These are phyloP conservation scores for Nibea coibor DNA, from an alignment of 2,113 vertebrate genomes.

Conservation along the genomic window DNA sequence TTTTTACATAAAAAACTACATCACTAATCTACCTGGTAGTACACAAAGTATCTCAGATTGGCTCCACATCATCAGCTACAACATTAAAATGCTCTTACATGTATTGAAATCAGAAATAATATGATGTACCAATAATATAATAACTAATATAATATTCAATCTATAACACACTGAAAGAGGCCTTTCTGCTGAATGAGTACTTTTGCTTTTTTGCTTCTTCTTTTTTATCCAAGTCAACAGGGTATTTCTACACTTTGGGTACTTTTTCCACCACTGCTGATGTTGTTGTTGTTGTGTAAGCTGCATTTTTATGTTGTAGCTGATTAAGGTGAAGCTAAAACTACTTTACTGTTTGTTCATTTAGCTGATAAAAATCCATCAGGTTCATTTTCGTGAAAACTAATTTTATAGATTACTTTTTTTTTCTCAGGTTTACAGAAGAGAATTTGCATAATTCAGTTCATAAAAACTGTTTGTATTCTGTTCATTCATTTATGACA, in stretches of 20 bases:
- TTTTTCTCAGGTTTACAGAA: no score
- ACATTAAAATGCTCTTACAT: neutral
- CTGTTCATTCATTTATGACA: no score
- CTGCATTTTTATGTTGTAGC: neutral
- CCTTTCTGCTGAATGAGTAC: neutral
- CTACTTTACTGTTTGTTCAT: neutral
- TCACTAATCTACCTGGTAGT: neutral
- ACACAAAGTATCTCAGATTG: neutral
- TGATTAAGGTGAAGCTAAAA: neutral
- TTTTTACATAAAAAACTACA: no score
- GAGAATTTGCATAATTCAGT: no score
- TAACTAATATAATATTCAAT: neutral
- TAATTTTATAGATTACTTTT: no score
- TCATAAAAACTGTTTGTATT: no score
- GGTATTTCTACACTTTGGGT: neutral
- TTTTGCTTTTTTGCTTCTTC: neutral
- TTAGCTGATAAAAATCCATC: no score
- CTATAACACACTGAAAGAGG: neutral
- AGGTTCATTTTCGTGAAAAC: no score
- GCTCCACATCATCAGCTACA: neutral
- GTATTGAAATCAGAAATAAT: neutral
- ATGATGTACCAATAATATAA: no score
- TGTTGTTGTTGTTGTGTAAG: neutral
- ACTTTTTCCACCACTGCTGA: neutral
- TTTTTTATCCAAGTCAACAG: no score